Percentiles rank a stretch among this genome's conserved stretches.
Conservation (phyloP, 2,888 invertebrate species). For the Agonopterix subpropinquella region DNA sequence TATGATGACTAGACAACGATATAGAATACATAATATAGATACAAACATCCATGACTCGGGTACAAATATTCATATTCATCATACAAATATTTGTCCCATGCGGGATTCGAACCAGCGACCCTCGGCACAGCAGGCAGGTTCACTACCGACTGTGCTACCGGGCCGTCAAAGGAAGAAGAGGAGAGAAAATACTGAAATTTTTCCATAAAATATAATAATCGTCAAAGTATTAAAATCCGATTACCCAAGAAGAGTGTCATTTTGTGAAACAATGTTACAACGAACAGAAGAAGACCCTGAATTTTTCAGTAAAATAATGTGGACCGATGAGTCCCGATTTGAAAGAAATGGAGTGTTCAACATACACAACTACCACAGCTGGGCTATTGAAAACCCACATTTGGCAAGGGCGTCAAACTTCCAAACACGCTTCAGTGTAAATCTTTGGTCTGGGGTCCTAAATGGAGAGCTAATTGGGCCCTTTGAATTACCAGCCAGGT, state of each 20-base stretch:
- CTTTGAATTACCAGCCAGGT: slow-evolving; percentile 7
- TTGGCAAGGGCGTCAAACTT: slow-evolving; percentile 9
- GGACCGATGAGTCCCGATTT: slow-evolving; percentile 17
- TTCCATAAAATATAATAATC: no score
- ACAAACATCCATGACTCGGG: no score
- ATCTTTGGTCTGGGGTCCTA: slow-evolving; percentile 11
- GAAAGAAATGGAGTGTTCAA: slow-evolving; percentile 17
- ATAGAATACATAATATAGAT: no score
- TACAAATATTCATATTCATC: no score
- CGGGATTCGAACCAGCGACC: no score
- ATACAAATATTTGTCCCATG: no score
- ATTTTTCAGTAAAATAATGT: slow-evolving; percentile 18
- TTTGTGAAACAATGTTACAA: slow-evolving; percentile 11
- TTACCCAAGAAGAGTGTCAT: neutral
- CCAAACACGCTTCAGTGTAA: slow-evolving; percentile 11
- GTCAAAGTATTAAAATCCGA: no score
- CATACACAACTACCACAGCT: slow-evolving; percentile 21
- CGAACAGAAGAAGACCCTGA: slow-evolving; percentile 10
- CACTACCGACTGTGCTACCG: no score
- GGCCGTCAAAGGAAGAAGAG: no score
- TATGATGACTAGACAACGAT: no score
- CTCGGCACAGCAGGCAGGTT: no score
- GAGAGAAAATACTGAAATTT: no score
- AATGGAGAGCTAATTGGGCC: slow-evolving; percentile 10
- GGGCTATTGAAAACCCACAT: slow-evolving; percentile 16